phyloP scores from a whole-genome alignment of 2,113 vertebrate genomes.

The Madoqua kirkii region DNA sequence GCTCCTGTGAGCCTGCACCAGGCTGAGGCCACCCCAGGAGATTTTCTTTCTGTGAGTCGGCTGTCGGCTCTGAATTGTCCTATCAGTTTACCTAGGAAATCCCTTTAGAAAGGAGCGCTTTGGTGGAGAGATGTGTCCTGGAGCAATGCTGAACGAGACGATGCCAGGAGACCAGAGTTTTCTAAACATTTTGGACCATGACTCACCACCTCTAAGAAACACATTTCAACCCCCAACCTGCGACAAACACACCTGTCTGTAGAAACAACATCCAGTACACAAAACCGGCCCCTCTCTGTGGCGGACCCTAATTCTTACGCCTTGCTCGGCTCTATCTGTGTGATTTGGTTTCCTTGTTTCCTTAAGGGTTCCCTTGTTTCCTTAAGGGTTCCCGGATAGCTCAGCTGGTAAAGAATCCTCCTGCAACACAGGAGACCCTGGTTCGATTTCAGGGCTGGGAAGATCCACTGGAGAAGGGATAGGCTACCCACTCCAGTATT shows the following conservation, averaged over 20 bases:
- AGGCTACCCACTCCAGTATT: background rate
- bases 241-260: background rate
- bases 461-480: background rate
- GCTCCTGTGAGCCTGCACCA: background rate
- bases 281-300: background rate
- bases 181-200: background rate
- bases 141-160: background rate
- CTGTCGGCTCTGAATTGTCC: background rate
- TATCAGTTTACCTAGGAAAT: background rate
- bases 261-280: background rate
- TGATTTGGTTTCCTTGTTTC: background rate
- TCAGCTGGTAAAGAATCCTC: background rate
- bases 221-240: background rate
- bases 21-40: no score
- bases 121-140: background rate
- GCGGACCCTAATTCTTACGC: background rate
- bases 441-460: background rate
- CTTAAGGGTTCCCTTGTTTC: background rate
- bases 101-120: background rate
- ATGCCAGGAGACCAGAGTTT: background rate
- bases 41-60: background rate
- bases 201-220: background rate
- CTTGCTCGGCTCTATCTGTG: background rate
- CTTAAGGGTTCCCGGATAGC: no score
- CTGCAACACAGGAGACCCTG: accelerated